Percentiles rank a stretch among this genome's conserved stretches.
These are phyloP conservation scores for Rhopalosiphum padi DNA, from an alignment of 1,140 invertebrate genomes.

Conservation along the genomic window DNA sequence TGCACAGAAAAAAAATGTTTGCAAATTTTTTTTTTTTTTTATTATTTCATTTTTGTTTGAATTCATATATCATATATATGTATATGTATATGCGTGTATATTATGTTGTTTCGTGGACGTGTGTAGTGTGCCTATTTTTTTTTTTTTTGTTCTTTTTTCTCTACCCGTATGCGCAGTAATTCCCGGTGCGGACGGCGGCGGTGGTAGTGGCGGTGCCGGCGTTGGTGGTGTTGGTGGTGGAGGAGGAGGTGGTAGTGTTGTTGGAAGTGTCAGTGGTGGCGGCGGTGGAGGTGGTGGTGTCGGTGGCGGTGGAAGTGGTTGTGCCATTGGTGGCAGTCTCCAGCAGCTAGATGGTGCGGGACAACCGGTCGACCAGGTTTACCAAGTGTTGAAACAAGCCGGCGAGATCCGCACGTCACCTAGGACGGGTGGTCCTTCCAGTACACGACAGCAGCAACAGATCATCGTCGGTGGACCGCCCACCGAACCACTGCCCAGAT, in stretches of 20 bases:
- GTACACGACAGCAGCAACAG: slow-evolving; percentile 54
- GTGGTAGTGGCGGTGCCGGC: neutral
- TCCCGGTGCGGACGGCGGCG: slow-evolving; percentile 43
- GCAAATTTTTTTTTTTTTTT: neutral
- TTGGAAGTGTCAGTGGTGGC: neutral
- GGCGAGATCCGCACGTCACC: slow-evolving; percentile 75
- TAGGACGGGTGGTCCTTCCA: slow-evolving; percentile 26
- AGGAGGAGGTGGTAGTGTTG: neutral
- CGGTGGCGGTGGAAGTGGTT: neutral
- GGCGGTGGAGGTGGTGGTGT: neutral
- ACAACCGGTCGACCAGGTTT: slow-evolving; percentile 84
- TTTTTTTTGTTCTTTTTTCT: slow-evolving; percentile 30
- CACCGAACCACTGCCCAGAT: slow-evolving; percentile 11
- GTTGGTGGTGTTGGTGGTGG: neutral
- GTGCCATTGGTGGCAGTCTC: slow-evolving; percentile 47
- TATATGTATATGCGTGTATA: neutral
- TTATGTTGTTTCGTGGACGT: slow-evolving; percentile 2
- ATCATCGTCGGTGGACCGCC: slow-evolving; percentile 60
- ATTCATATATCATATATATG: neutral
- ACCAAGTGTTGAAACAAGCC: slow-evolving; percentile 91
- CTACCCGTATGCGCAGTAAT: slow-evolving; percentile 52
- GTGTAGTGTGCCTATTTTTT: slow-evolving; percentile 15
- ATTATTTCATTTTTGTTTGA: neutral
- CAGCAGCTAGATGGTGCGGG: slow-evolving; percentile 50
- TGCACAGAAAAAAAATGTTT: slow-evolving; percentile 47